phyloP scores from a whole-genome alignment of 1,140 invertebrate genomes.

The Drosophila baimaii region DNA sequence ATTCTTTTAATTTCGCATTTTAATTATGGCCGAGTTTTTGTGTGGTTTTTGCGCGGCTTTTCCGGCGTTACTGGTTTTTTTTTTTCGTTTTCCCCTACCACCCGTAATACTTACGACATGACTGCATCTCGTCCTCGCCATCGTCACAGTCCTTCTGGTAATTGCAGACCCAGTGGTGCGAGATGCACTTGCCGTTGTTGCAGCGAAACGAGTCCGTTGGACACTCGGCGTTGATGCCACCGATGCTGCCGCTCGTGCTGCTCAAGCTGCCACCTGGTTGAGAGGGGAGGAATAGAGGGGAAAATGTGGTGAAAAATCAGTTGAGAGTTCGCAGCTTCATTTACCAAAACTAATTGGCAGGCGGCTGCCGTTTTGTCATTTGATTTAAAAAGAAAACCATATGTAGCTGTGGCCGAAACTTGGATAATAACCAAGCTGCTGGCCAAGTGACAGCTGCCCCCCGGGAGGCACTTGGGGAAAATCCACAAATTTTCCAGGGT shows the following conservation, averaged over 20 bases:
- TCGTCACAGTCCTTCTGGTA: conserved; percentile 95
- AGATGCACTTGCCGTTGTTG: conserved; percentile 94
- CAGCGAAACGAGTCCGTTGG: conserved; percentile 91
- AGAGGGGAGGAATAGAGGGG: not conserved
- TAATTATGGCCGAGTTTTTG: conserved; percentile 22
- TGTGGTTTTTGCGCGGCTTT: conserved; percentile 5
- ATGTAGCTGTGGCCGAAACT: conserved; percentile 7
- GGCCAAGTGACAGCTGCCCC: not conserved
- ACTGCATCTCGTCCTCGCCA: conserved; percentile 95
- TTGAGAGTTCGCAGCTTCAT: conserved; percentile 4
- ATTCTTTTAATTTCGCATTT: conserved; percentile 28
- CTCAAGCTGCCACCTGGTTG: conserved; percentile 63
- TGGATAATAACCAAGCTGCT: conserved; percentile 31
- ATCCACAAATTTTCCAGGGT: too few species aligned
- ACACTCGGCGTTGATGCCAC: conserved; percentile 84
- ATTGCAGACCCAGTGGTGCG: conserved; percentile 93
- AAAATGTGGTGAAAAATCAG: conserved; percentile 17
- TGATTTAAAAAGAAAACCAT: conserved; percentile 48
- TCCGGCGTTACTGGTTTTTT: not conserved
- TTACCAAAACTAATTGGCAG: conserved; percentile 32
- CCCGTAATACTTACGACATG: conserved; percentile 90
- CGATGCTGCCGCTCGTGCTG: conserved; percentile 31
- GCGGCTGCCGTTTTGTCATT: conserved; percentile 39
- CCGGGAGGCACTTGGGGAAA: conserved; percentile 7
- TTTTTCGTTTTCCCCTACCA: too few species aligned